Conservation (phyloP, 2,888 invertebrate genomes). For the Lycaena phlaeas region DNA sequence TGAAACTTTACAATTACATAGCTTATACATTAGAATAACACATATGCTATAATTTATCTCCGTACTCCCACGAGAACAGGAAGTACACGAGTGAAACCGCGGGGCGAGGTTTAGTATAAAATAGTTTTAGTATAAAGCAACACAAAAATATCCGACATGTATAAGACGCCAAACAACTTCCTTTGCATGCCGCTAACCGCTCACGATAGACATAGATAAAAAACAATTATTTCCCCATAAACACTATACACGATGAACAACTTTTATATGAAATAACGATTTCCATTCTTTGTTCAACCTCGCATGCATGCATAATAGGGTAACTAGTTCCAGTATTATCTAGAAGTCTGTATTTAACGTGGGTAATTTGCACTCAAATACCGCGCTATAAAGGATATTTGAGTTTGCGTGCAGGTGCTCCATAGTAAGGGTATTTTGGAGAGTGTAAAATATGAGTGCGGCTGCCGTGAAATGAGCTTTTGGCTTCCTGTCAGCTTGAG, state of each 20-base stretch:
- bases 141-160: no score
- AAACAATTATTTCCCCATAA: constrained; percentile 15
- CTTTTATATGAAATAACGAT: constrained; percentile 23
- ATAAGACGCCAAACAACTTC: neutral
- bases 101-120: no score
- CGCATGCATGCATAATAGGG: constrained; percentile 31
- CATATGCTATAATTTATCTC: no score
- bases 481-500: constrained; percentile 35
- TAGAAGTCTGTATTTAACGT: constrained; percentile 22
- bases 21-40: no score
- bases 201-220: neutral
- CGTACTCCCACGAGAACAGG: no score
- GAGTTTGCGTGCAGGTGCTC: constrained; percentile 22
- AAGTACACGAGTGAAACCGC: no score
- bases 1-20: no score
- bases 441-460: constrained; percentile 58
- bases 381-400: constrained; percentile 33
- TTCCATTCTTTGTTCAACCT: constrained; percentile 34
- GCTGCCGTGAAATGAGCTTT: constrained; percentile 59
- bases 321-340: constrained; percentile 34
- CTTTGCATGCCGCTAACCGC: constrained; percentile 1
- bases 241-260: constrained; percentile 17
- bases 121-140: no score
- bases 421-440: constrained; percentile 43
- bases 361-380: constrained; percentile 32